Evolutionary conservation across 2,888 invertebrate genomes (phyloP).

Genomic region (Eueremaeus valkanovi): DNA sequence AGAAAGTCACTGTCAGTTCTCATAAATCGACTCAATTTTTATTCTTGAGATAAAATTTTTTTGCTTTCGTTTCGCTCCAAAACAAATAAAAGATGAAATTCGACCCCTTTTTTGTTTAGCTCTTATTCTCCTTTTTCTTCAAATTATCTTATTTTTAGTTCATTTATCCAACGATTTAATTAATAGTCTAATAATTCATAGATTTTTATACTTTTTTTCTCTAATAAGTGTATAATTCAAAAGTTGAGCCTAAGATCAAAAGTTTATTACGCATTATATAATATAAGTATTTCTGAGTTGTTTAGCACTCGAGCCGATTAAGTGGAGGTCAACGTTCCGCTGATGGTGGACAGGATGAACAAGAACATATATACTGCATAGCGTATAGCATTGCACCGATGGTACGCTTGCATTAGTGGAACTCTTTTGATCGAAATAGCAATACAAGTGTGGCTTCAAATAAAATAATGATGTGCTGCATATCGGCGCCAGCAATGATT

Average conservation of each 20-base stretch:
- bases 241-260: not conserved
- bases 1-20: not conserved
- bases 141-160: not conserved
- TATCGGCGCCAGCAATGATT: not conserved
- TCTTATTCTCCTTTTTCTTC: not conserved
- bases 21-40: not conserved
- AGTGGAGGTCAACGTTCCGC: not conserved
- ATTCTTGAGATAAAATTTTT: not conserved
- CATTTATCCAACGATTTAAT: not conserved
- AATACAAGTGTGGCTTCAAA: not conserved
- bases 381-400: not conserved
- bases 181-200: conserved; percentile 1
- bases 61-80: not conserved
- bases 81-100: not conserved
- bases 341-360: conserved; percentile 6
- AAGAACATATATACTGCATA: not conserved
- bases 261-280: not conserved
- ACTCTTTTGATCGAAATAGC: not conserved
- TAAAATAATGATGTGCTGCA: not conserved
- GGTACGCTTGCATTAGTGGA: not conserved
- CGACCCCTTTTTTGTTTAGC: not conserved
- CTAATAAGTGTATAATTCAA: not conserved
- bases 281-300: not conserved
- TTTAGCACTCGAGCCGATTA: not conserved
- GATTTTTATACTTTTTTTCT: not conserved